Conservation (phyloP, 2,888 invertebrate species). For the Noctua fimbriata region DNA sequence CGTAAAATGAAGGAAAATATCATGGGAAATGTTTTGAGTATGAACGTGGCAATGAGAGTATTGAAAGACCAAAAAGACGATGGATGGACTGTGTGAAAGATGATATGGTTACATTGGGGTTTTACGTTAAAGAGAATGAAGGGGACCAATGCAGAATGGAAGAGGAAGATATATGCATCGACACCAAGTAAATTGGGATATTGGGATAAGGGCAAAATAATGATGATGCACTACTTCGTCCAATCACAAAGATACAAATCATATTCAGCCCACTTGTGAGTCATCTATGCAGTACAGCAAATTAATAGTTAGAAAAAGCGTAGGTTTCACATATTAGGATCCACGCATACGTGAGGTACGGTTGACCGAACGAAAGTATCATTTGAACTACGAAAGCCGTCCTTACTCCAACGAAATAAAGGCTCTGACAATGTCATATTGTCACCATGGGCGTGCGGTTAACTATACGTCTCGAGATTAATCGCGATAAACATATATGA, state of each 20-base stretch:
- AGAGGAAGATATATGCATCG: not conserved
- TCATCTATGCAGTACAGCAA: not conserved
- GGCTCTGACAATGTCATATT: not conserved
- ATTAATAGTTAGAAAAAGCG: not conserved
- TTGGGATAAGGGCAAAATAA: not conserved
- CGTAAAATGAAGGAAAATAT: not conserved
- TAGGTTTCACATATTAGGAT: slow-evolving; percentile 4
- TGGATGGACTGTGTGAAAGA: not conserved
- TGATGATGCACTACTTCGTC: not conserved
- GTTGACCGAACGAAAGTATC: not conserved
- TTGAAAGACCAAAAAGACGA: not conserved
- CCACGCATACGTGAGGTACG: slow-evolving; percentile 15
- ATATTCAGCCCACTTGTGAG: not conserved
- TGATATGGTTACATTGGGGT: not conserved
- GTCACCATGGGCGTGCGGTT: not conserved
- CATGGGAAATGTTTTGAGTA: not conserved
- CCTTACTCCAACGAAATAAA: not conserved
- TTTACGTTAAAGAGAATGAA: not conserved
- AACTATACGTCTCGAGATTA: slow-evolving; percentile 6
- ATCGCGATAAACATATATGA: slow-evolving; percentile 27
- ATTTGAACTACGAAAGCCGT: not conserved
- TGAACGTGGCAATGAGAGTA: not conserved
- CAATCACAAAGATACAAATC: not conserved
- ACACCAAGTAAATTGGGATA: not conserved
- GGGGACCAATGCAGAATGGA: not conserved